These are phyloP conservation scores for Schizopygopsis pylzovi DNA, from an alignment of 2,797 vertebrate genomes.

Conservation along the genomic window DNA sequence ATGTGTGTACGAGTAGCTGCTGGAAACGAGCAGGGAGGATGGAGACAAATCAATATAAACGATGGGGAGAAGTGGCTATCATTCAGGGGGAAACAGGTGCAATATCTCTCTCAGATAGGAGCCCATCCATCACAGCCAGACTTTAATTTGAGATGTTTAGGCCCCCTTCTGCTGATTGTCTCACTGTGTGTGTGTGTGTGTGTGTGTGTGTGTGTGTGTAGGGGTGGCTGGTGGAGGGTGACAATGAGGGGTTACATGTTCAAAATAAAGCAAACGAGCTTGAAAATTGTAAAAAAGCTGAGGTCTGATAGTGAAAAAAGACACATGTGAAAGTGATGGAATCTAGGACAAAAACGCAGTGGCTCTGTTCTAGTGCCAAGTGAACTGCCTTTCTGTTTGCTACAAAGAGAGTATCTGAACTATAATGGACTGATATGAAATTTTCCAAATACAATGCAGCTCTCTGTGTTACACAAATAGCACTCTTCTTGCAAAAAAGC, in stretches of 20 bases:
- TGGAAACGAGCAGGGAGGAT: slow-evolving; percentile 52
- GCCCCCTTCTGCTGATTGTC: slow-evolving; percentile 74
- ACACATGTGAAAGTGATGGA: not conserved
- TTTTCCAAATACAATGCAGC: not conserved
- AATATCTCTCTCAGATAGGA: slow-evolving; percentile 77
- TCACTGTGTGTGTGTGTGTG: slow-evolving; percentile 54
- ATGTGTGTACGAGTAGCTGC: slow-evolving; percentile 15
- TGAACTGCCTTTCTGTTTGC: not conserved
- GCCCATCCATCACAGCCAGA: slow-evolving; percentile 78
- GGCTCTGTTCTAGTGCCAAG: not conserved
- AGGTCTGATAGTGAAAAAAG: slow-evolving; percentile 13
- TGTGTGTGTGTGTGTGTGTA: not conserved
- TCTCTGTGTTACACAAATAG: not conserved
- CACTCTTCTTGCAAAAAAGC: not conserved
- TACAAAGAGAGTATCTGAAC: not conserved
- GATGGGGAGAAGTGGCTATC: slow-evolving; percentile 77
- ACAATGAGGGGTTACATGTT: slow-evolving; percentile 1
- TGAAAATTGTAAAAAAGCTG: not conserved
- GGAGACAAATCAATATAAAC: slow-evolving; percentile 80
- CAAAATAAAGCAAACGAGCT: slow-evolving; percentile 16
- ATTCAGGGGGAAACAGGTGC: slow-evolving; percentile 72
- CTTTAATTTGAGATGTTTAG: slow-evolving; percentile 82
- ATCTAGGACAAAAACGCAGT: not conserved
- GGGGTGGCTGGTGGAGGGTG: slow-evolving; percentile 17
- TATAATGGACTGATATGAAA: not conserved